Evolutionary conservation across 2,888 invertebrate species (phyloP).

Genomic region (Xestobium rufovillosum): DNA sequence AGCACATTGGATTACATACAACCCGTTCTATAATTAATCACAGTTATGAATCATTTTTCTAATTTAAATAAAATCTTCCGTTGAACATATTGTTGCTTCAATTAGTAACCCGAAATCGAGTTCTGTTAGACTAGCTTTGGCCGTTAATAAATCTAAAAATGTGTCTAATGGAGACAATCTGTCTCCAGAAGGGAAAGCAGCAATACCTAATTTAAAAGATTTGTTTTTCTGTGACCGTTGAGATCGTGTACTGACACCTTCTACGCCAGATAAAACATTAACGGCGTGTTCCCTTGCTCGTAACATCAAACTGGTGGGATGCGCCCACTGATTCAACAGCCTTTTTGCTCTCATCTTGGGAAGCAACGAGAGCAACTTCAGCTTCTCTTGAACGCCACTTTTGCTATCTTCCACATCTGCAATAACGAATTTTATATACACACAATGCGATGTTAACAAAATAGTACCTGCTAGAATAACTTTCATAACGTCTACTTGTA

Average conservation of each 20-base stretch:
- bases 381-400: conserved; percentile 59
- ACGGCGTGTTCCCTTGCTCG: conserved; percentile 76
- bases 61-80: conserved; percentile 45
- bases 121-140: conserved; percentile 79
- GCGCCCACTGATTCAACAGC: conserved; percentile 68
- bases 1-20: conserved; percentile 97
- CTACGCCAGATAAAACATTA: conserved; percentile 68
- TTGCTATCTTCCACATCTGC: conserved; percentile 45
- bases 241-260: conserved; percentile 39
- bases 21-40: conserved; percentile 81
- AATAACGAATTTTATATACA: not conserved
- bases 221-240: conserved; percentile 31
- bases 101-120: conserved; percentile 79
- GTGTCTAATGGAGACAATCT: conserved; percentile 73
- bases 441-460: not conserved
- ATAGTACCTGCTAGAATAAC: conserved; percentile 73
- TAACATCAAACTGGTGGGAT: conserved; percentile 67
- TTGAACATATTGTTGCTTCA: conserved; percentile 69
- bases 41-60: not conserved
- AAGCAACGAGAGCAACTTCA: conserved; percentile 63
- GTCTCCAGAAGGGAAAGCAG: conserved; percentile 65
- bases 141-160: conserved; percentile 75
- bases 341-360: conserved; percentile 74
- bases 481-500: conserved; percentile 84
- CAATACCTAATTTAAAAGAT: conserved; percentile 47